Evolutionary conservation across 53 echinoderm and acorn worm genomes (phyloP).

Genomic region (Temnopleurus reevesii): DNA sequence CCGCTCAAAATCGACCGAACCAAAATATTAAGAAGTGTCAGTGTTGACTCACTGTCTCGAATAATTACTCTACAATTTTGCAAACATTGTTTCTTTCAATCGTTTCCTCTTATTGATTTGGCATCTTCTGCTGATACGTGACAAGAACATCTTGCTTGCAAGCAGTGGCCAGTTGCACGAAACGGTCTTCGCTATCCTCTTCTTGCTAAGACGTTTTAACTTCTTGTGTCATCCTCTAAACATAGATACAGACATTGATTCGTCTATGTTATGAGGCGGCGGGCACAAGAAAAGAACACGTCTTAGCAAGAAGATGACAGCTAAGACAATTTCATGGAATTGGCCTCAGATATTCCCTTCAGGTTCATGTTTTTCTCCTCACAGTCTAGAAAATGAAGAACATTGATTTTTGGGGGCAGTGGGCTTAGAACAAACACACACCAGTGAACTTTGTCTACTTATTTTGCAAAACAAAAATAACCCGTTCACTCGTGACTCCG

Average conservation of each 20-base stretch:
- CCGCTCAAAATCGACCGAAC: not conserved
- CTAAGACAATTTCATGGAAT: no score
- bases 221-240: no score
- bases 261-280: no score
- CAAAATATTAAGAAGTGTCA: not conserved
- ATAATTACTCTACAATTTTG: not conserved
- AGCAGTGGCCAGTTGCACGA: not conserved
- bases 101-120: not conserved
- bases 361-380: not conserved
- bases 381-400: not conserved
- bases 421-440: not conserved
- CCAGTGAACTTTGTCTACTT: no score
- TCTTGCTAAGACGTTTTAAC: no score
- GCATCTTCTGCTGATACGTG: not conserved
- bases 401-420: not conserved
- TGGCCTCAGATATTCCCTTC: not conserved
- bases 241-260: no score
- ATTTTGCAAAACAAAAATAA: no score
- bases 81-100: not conserved
- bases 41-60: not conserved
- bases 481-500: no score
- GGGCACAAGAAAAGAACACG: no score
- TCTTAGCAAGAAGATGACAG: no score
- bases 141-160: not conserved
- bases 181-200: no score